Conservation (phyloP, 2,888 invertebrate species). For the Amphipoea lucens region DNA sequence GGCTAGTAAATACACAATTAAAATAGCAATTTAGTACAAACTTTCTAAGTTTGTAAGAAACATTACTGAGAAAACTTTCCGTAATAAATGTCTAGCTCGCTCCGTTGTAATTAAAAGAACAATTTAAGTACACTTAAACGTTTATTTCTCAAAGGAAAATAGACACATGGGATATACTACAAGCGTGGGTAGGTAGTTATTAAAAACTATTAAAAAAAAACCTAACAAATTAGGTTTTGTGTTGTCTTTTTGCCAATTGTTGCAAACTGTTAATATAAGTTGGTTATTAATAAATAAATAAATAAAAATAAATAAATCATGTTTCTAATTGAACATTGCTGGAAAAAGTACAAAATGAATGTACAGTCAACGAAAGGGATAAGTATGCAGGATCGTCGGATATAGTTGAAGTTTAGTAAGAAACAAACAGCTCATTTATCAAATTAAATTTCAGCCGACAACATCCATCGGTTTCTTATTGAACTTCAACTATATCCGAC, state of each 20-base stretch:
- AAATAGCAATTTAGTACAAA: slow-evolving; percentile 42
- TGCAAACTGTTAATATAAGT: too few species aligned
- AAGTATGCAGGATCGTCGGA: too few species aligned
- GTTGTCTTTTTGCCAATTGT: neutral
- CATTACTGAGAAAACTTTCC: slow-evolving; percentile 32
- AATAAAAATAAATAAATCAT: too few species aligned
- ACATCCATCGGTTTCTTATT: too few species aligned
- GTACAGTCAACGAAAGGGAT: too few species aligned
- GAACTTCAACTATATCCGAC: too few species aligned
- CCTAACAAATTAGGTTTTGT: too few species aligned
- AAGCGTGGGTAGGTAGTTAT: too few species aligned
- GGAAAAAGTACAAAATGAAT: neutral
- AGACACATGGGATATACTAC: neutral
- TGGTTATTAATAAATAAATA: neutral
- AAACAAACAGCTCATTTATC: too few species aligned
- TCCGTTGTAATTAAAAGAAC: slow-evolving; percentile 32
- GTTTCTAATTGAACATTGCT: neutral
- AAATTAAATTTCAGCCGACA: too few species aligned
- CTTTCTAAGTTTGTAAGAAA: slow-evolving; percentile 36
- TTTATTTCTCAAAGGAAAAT: slow-evolving; percentile 5
- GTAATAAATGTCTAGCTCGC: slow-evolving; percentile 31
- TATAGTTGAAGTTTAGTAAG: too few species aligned
- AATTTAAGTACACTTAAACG: slow-evolving; percentile 7
- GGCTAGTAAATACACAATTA: slow-evolving; percentile 28
- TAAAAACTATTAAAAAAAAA: neutral